phyloP scores from a whole-genome alignment of 2,797 vertebrate genomes.

The Notolabrus celidotus region DNA sequence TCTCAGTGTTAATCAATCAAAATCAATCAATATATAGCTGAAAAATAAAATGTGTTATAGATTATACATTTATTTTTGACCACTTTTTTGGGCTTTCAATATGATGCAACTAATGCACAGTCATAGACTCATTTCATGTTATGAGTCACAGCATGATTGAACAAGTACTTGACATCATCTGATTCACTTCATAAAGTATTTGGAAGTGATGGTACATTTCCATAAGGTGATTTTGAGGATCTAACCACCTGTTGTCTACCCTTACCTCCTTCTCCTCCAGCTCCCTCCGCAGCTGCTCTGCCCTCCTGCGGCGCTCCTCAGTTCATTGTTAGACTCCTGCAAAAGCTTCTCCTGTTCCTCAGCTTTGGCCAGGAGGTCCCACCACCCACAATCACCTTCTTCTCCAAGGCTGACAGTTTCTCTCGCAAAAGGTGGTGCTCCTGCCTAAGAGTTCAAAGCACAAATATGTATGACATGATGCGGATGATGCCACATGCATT shows the following conservation, averaged over 20 bases:
- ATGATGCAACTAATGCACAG: background rate
- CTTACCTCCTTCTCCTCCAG: constrained; percentile 97
- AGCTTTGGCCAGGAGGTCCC: constrained; percentile 97
- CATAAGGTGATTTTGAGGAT: background rate
- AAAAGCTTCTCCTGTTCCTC: constrained; percentile 98
- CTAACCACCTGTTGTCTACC: background rate
- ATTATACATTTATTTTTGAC: too few relatives aligned
- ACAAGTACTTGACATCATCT: background rate
- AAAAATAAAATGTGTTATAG: too few relatives aligned
- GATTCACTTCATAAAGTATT: background rate
- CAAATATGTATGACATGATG: background rate
- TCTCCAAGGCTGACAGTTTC: constrained; percentile 94
- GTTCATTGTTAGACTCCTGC: constrained; percentile 97
- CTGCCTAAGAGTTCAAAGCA: constrained; percentile 83
- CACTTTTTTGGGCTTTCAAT: too few relatives aligned
- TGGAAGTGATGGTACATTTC: background rate
- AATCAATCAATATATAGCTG: too few relatives aligned
- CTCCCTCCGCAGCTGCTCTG: constrained; percentile 95
- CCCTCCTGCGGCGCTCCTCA: constrained; percentile 94
- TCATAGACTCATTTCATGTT: background rate
- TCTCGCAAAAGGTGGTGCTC: constrained; percentile 96
- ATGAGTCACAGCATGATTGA: background rate
- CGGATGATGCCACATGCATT: too few relatives aligned
- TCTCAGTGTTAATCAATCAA: too few relatives aligned
- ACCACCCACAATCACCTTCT: constrained; percentile 98